Evolutionary conservation across 2,797 vertebrate species (phyloP).

Genomic region (Garrulus glandarius): DNA sequence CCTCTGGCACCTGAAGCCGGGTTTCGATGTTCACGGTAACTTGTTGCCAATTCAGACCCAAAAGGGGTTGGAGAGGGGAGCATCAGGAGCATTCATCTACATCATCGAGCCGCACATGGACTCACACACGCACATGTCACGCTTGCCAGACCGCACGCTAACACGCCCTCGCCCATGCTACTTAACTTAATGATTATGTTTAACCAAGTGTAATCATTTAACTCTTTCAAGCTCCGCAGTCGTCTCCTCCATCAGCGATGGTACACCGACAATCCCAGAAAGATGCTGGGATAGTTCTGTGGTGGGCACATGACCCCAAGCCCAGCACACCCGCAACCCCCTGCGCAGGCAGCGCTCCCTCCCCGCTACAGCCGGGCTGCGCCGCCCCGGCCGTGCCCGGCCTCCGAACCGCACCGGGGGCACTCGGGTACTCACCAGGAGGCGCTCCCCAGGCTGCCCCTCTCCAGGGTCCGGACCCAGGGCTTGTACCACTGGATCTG

Average conservation of each 20-base stretch:
- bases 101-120: rapidly evolving
- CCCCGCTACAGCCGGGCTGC: rapidly evolving
- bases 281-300: rapidly evolving
- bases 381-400: neutral
- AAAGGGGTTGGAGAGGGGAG: rapidly evolving
- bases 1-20: rapidly evolving
- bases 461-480: slow-evolving; percentile 82
- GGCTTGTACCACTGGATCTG: slow-evolving; percentile 84
- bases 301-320: rapidly evolving
- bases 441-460: slow-evolving; percentile 73
- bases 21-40: neutral
- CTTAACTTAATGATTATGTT: neutral
- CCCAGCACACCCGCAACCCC: neutral
- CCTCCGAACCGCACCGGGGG: neutral
- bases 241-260: rapidly evolving
- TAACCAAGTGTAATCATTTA: neutral
- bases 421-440: slow-evolving; percentile 80
- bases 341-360: neutral
- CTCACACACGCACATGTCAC: rapidly evolving
- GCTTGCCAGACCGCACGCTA: rapidly evolving
- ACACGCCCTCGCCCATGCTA: neutral
- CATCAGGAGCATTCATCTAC: rapidly evolving
- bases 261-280: rapidly evolving
- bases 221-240: no score
- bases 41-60: neutral